phyloP scores from a whole-genome alignment of 2,888 invertebrate species.

The Brenthis hecate region DNA sequence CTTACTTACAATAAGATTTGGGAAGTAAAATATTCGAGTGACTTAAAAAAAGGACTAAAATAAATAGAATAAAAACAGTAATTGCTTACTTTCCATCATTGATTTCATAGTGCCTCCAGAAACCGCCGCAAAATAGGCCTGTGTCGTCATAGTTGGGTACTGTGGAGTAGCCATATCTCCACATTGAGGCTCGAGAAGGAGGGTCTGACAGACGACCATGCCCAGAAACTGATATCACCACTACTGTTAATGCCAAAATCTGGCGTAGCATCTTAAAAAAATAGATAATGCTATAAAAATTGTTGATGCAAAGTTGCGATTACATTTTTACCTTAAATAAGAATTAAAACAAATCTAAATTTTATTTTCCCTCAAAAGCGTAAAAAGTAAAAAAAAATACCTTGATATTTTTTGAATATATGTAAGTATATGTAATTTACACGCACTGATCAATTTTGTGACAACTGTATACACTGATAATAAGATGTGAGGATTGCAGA shows the following conservation, averaged over 20 bases:
- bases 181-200: slow-evolving; percentile 90
- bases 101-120: slow-evolving; percentile 87
- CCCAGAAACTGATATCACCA: slow-evolving; percentile 61
- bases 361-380: background rate
- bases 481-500: slow-evolving; percentile 11
- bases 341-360: too few relatives aligned
- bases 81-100: slow-evolving; percentile 86
- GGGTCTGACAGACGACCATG: slow-evolving; percentile 89
- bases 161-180: slow-evolving; percentile 90
- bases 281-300: background rate
- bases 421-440: background rate
- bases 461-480: slow-evolving; percentile 23
- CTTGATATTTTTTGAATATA: background rate
- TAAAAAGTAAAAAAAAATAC: background rate
- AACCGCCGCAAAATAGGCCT: slow-evolving; percentile 92
- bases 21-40: too few relatives aligned
- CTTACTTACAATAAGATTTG: too few relatives aligned
- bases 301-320: too few relatives aligned
- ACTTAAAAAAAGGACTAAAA: too few relatives aligned
- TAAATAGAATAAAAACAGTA: background rate
- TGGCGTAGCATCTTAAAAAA: slow-evolving; percentile 54
- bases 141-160: slow-evolving; percentile 92
- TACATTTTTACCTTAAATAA: too few relatives aligned
- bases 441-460: slow-evolving; percentile 3
- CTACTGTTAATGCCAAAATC: slow-evolving; percentile 45